Percentiles rank a stretch among this genome's conserved stretches.
These are phyloP conservation scores for Bicyclus anynana DNA, from an alignment of 1,140 invertebrate species.

Conservation along the genomic window DNA sequence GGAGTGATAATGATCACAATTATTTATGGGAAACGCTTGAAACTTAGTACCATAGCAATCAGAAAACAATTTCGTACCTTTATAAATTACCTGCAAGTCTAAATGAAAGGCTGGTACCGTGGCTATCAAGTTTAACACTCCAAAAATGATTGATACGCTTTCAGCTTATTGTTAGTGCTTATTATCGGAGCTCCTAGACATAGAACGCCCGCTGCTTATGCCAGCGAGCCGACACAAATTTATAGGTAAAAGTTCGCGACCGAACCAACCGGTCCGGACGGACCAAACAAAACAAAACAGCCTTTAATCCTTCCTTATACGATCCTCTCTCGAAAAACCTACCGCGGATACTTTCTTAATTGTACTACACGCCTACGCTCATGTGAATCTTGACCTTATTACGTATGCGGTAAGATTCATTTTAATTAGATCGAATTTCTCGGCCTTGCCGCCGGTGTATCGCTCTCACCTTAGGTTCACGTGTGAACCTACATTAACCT, in stretches of 20 bases:
- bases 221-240: constrained; percentile 69
- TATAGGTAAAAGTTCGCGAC: constrained; percentile 77
- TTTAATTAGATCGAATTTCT: constrained; percentile 42
- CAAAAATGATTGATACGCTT: constrained; percentile 15
- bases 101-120: not conserved
- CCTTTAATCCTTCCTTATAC: constrained; percentile 41
- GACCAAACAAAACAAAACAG: constrained; percentile 32
- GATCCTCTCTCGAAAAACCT: constrained; percentile 41
- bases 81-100: too few species aligned
- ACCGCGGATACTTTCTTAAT: constrained; percentile 71
- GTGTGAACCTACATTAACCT: constrained; percentile 74
- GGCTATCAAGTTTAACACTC: not conserved
- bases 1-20: too few species aligned
- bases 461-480: constrained; percentile 73
- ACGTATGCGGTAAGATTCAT: constrained; percentile 34
- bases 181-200: constrained; percentile 33
- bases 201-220: constrained; percentile 36
- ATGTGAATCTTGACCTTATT: constrained; percentile 58
- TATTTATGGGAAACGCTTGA: too few species aligned
- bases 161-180: constrained; percentile 18
- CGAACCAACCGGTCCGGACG: constrained; percentile 53
- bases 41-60: not conserved
- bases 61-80: too few species aligned
- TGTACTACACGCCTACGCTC: constrained; percentile 44
- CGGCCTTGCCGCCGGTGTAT: constrained; percentile 72